Percentiles rank a stretch among this genome's conserved stretches.
phyloP scores from a whole-genome alignment of 2,888 invertebrate genomes.

The Xylota segnis region DNA sequence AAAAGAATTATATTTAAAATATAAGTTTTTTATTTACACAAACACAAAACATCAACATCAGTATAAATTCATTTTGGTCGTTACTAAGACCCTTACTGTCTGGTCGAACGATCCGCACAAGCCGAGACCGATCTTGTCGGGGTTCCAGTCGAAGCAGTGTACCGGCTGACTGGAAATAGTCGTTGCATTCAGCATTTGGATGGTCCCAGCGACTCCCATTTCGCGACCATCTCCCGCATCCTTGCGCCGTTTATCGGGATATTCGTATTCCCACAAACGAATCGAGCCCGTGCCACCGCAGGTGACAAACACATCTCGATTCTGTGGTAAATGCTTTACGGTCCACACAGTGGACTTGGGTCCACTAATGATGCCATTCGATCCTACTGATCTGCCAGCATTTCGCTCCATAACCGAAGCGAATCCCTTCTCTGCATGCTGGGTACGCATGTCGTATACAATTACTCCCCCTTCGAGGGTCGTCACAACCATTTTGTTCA shows the following conservation, averaged over 20 bases:
- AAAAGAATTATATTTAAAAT: not conserved
- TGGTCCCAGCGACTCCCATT: constrained; percentile 90
- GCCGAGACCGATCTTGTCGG: constrained; percentile 94
- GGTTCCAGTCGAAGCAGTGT: constrained; percentile 95
- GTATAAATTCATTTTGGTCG: constrained; percentile 93
- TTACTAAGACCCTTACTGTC: constrained; percentile 92
- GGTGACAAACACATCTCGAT: constrained; percentile 96
- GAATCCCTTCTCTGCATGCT: constrained; percentile 94
- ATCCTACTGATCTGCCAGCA: constrained; percentile 84
- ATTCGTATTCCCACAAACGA: constrained; percentile 97
- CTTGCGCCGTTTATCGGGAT: constrained; percentile 91
- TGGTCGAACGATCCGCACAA: constrained; percentile 97
- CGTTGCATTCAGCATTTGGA: constrained; percentile 91
- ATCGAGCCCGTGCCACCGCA: constrained; percentile 96
- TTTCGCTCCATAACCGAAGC: constrained; percentile 86
- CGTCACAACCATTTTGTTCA: constrained; percentile 97
- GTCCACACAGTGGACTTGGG: constrained; percentile 96
- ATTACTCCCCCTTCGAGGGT: constrained; percentile 96
- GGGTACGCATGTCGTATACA: constrained; percentile 94
- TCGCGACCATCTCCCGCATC: constrained; percentile 90
- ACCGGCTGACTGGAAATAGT: constrained; percentile 95
- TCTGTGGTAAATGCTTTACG: constrained; percentile 95
- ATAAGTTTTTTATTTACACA: constrained; percentile 44
- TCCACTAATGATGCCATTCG: constrained; percentile 84
- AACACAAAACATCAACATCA: constrained; percentile 79